Evolutionary conservation across 2,797 vertebrate genomes (phyloP).

Genomic region (Sebastes ruberrimus): DNA sequence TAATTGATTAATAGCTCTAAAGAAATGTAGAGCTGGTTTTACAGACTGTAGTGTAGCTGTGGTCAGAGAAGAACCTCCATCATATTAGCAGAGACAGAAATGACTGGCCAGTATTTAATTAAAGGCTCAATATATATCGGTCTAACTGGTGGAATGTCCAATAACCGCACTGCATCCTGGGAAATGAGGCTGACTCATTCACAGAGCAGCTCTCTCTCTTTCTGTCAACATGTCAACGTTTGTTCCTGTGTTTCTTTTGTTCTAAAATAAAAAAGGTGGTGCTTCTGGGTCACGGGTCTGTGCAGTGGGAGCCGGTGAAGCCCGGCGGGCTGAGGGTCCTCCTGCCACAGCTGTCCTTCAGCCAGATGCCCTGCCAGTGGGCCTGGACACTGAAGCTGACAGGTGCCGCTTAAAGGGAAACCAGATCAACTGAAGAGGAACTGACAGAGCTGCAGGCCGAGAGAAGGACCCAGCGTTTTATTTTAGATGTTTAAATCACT

Average conservation of each 20-base stretch:
- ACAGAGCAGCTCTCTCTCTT: not conserved
- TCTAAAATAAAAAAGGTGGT: slow-evolving; percentile 79
- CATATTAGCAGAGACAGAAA: not conserved
- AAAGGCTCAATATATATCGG: not conserved
- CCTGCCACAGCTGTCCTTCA: slow-evolving; percentile 81
- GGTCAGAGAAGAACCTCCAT: not conserved
- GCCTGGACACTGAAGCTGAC: slow-evolving; percentile 90
- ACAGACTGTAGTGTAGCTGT: not conserved
- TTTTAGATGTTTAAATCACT: not conserved
- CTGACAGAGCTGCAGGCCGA: not conserved
- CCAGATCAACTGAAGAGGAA: slow-evolving; percentile 5
- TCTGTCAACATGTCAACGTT: not conserved
- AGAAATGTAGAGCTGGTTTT: too few relatives aligned
- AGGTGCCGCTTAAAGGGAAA: slow-evolving; percentile 69
- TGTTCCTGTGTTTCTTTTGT: slow-evolving; percentile 2
- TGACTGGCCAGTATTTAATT: not conserved
- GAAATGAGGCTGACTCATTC: not conserved
- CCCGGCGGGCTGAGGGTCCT: slow-evolving; percentile 83
- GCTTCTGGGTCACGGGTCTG: slow-evolving; percentile 84
- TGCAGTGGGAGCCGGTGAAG: slow-evolving; percentile 84
- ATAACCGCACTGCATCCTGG: not conserved
- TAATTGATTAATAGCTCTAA: not conserved
- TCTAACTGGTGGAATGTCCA: not conserved
- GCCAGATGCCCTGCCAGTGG: slow-evolving; percentile 87
- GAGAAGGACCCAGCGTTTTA: not conserved